Base-by-base conservation (phyloP, 2,888 invertebrate genomes). In the Brassicogethes aeneus region DNA sequence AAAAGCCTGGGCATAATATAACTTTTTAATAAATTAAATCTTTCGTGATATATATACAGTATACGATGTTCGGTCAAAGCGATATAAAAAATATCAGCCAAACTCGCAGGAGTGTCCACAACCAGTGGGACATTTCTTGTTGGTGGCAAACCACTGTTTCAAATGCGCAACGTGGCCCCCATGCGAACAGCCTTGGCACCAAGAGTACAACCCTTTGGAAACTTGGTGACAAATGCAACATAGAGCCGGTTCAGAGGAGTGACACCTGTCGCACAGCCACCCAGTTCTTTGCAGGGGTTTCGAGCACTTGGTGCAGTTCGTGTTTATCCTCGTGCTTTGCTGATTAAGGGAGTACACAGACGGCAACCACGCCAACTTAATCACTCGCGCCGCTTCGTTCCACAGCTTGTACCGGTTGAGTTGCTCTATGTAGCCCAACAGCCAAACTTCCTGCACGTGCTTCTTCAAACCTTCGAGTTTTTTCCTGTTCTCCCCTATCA, bases 171-270 rank as follows among this genome's bases (percentile, higher is more conserved):
- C 73, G 69, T 97, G 96, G 0, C 96, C 97, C 40, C 97, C 96
- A 69, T 97, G 97, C 3, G 89, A 85, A 69, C 97, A 97, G 32
- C 93, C 94, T 67, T 94, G 94, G 68, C 96, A 97, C 95, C 96
- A 96, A 14, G 86, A 86, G 69, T 89, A 95, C 51, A 94, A 71
- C 0, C 95, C 94, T 56, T 85, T 81, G 15, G 94, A 94, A 46
- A 79, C 77, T 60, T 80, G 79, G 62, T 89, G 88, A 64, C 94
- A 95, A 39, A 94, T 77, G 45, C 85, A 82, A 58, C 91, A 91
- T 29, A 78, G 69, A 3, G 79, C 77, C 55, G 79, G 79, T 56
- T 76, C 74, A 30, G 77, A 75, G 33, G 82, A 78, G 60, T 78
- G 83, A 70, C 90, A 91, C 50, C 81, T 75, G 58, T 85, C 83